Conservation (phyloP, 1,140 invertebrate species). For the Penaeus japonicus region DNA sequence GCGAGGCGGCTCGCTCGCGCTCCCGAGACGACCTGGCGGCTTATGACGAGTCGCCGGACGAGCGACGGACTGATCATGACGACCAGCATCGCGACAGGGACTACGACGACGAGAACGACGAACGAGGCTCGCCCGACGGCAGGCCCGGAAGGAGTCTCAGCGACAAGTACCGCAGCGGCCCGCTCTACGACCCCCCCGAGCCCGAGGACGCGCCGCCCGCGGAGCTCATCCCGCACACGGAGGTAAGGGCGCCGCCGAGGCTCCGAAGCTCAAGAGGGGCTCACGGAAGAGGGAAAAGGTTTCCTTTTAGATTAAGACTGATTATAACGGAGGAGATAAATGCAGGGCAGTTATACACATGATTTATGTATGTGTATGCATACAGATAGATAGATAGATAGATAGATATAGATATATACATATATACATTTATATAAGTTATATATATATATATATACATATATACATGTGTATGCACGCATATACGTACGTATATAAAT, state of each 20-base stretch:
- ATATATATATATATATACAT: no score
- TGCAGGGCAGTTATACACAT: no score
- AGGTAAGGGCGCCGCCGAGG: not conserved
- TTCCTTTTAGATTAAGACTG: no score
- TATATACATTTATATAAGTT: no score
- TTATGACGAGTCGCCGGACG: conserved; percentile 14
- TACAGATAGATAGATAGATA: no score
- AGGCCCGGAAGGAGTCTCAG: conserved; percentile 18
- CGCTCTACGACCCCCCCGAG: conserved; percentile 10
- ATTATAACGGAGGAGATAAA: no score
- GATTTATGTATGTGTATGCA: no score
- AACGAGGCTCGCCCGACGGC: conserved; percentile 22
- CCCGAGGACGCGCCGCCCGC: not conserved
- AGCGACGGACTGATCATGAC: not conserved
- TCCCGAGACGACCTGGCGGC: conserved; percentile 19
- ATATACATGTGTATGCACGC: no score
- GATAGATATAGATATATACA: no score
- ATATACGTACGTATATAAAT: not conserved
- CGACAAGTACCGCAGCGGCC: conserved; percentile 34
- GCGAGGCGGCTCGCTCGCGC: not conserved
- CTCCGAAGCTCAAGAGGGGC: no score
- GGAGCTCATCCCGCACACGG: not conserved
- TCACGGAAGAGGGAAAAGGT: no score
- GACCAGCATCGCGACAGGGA: not conserved
- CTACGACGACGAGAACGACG: not conserved